Percentiles rank a stretch among this genome's conserved stretches.
phyloP scores from a whole-genome alignment of 1,140 invertebrate genomes.

The Sarcophaga peregrina region DNA sequence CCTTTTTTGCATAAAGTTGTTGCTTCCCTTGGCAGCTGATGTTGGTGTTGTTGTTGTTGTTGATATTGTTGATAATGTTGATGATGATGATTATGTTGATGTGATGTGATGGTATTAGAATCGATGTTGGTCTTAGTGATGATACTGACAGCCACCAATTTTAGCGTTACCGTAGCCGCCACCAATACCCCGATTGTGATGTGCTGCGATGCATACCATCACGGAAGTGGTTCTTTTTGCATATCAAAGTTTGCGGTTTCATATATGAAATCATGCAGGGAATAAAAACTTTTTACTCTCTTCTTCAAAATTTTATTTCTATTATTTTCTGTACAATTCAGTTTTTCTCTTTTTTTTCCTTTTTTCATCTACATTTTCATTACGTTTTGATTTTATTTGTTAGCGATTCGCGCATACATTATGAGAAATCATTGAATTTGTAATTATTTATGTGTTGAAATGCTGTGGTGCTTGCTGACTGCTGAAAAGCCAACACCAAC shows the following conservation, averaged over 20 bases:
- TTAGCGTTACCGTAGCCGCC: not conserved
- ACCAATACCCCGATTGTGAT: not conserved
- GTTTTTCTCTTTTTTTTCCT: not conserved
- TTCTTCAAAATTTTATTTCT: too few relatives aligned
- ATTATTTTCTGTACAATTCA: too few relatives aligned
- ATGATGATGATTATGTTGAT: not conserved
- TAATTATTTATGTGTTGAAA: conserved; percentile 18
- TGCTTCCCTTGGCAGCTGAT: not conserved
- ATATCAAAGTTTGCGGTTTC: conserved; percentile 38
- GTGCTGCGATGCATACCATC: conserved; percentile 21
- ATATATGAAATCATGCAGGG: conserved; percentile 37
- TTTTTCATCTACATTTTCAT: not conserved
- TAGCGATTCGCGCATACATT: conserved; percentile 9
- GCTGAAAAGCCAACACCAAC: not conserved
- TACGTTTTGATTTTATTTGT: not conserved
- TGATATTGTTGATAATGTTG: not conserved
- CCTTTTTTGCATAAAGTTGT: not conserved
- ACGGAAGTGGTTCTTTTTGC: conserved; percentile 41
- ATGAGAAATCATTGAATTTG: conserved; percentile 25
- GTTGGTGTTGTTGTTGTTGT: too few relatives aligned
- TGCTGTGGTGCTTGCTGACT: not conserved
- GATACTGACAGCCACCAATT: not conserved
- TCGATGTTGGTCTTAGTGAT: not conserved
- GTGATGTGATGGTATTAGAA: too few relatives aligned
- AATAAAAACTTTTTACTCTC: conserved; percentile 18